Evolutionary conservation across 2,797 vertebrate species (phyloP).

Genomic region (Tapirus indicus): DNA sequence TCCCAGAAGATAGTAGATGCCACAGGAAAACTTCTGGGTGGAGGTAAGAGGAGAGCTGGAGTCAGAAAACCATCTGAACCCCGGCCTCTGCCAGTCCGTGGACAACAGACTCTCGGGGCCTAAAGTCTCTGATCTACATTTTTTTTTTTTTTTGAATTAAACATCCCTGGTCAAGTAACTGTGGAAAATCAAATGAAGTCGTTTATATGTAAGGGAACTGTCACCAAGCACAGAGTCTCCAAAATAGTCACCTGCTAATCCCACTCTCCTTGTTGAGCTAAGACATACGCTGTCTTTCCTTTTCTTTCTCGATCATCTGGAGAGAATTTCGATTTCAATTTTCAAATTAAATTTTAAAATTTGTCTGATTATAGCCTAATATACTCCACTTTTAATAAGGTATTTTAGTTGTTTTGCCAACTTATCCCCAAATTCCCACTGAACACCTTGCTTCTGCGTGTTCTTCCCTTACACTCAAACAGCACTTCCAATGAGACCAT

Average conservation of each 20-base stretch:
- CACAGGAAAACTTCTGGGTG: not conserved
- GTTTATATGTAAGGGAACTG: not conserved
- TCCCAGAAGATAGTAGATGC: not conserved
- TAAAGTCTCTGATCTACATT: not conserved
- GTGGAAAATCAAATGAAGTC: slow-evolving; percentile 26
- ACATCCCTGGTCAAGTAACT: not conserved
- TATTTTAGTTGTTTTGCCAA: not conserved
- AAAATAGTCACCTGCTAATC: not conserved
- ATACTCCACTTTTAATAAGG: not conserved
- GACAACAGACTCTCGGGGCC: not conserved
- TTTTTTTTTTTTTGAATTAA: not conserved
- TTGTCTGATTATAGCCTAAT: not conserved
- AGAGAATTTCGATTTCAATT: not conserved
- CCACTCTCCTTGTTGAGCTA: not conserved
- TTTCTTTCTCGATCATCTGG: not conserved
- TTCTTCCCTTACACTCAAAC: slow-evolving; percentile 61
- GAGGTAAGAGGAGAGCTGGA: not conserved
- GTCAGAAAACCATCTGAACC: not conserved
- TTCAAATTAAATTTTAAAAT: not conserved
- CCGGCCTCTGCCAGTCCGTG: not conserved
- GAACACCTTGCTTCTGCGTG: slow-evolving; percentile 16
- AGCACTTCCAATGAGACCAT: not conserved
- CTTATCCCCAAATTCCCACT: not conserved
- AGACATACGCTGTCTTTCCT: not conserved
- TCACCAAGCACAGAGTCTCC: not conserved